These are phyloP conservation scores for Catagonus wagneri DNA, from an alignment of 2,113 vertebrate genomes.

Conservation along the genomic window DNA sequence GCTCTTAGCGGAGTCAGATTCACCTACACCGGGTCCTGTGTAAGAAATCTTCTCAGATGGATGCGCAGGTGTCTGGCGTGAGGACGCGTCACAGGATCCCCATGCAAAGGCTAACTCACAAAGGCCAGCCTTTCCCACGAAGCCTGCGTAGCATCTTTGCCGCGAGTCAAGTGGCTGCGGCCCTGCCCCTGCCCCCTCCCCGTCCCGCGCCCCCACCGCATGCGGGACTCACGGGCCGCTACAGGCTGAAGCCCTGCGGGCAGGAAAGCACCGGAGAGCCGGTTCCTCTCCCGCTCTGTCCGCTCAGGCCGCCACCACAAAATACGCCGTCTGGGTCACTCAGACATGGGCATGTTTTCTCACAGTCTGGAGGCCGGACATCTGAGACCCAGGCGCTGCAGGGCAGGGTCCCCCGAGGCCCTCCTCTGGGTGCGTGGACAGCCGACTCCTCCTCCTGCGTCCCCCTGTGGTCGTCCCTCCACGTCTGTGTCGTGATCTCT, in stretches of 20 bases:
- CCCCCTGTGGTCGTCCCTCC: rapidly evolving
- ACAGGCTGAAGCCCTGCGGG: neutral
- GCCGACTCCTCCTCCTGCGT: neutral
- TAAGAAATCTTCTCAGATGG: neutral
- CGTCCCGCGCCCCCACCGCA: too few species aligned
- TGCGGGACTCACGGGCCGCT: neutral
- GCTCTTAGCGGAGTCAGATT: neutral
- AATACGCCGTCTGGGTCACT: too few species aligned
- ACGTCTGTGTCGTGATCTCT: neutral
- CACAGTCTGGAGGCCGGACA: neutral
- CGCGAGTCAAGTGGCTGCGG: neutral
- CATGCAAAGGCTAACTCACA: too few species aligned
- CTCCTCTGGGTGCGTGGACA: neutral
- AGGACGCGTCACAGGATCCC: too few species aligned
- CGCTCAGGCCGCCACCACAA: too few species aligned
- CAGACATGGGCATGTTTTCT: neutral
- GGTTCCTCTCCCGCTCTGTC: neutral
- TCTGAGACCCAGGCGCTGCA: neutral
- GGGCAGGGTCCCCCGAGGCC: neutral
- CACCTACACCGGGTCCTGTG: too few species aligned
- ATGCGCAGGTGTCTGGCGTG: neutral
- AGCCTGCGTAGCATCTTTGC: neutral
- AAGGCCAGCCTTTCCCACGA: neutral
- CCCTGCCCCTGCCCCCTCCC: too few species aligned
- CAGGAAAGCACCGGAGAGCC: neutral